phyloP scores from a whole-genome alignment of 2,888 invertebrate genomes.

The Glaucopsyche alexis region DNA sequence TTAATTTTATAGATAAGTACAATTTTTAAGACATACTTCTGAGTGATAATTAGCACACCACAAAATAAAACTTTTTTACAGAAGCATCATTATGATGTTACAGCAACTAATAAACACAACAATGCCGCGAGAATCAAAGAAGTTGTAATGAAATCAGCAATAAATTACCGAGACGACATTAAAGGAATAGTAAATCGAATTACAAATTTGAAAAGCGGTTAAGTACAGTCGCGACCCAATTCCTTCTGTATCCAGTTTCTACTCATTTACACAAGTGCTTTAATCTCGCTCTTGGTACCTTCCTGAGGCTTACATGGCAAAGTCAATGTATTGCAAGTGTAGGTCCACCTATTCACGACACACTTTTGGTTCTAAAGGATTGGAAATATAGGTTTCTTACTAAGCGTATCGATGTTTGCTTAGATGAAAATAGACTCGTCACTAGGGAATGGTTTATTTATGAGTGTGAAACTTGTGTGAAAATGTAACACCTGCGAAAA shows the following conservation, averaged over 20 bases:
- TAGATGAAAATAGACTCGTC: neutral
- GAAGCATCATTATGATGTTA: neutral
- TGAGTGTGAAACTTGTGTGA: no score
- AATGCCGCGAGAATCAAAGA: no score
- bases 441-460: neutral
- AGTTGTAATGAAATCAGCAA: slow-evolving; percentile 10
- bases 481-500: no score
- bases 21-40: no score
- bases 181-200: slow-evolving; percentile 29
- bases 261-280: slow-evolving; percentile 41
- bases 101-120: neutral
- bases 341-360: slow-evolving; percentile 10
- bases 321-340: neutral
- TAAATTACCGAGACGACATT: slow-evolving; percentile 27
- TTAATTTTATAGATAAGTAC: no score
- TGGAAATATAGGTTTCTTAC: slow-evolving; percentile 14
- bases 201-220: slow-evolving; percentile 33
- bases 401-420: neutral
- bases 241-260: slow-evolving; percentile 35
- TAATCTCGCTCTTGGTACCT: slow-evolving; percentile 32
- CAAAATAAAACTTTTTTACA: no score
- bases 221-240: slow-evolving; percentile 38
- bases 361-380: neutral
- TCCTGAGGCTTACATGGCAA: neutral
- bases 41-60: no score